These are phyloP conservation scores for Halocynthia aurantium DNA, from an alignment of 23 tunicate species.

Conservation along the genomic window DNA sequence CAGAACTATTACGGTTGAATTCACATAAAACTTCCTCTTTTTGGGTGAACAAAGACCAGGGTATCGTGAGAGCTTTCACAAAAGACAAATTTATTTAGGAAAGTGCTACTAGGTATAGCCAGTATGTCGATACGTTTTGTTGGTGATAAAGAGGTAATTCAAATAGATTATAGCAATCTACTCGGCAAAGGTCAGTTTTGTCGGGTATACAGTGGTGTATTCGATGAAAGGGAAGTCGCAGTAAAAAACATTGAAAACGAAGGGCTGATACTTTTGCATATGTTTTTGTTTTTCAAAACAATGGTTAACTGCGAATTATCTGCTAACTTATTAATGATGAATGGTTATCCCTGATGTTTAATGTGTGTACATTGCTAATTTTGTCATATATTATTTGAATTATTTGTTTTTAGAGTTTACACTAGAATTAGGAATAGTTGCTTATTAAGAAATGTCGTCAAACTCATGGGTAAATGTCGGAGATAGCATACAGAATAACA, in stretches of 20 bases:
- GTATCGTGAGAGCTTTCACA: no score
- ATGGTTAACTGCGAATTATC: neutral
- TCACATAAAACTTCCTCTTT: no score
- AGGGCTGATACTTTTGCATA: neutral
- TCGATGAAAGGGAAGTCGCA: neutral
- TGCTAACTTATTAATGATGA: neutral
- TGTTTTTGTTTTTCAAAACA: neutral
- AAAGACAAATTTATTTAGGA: no score
- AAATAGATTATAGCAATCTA: neutral
- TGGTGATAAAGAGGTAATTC: neutral
- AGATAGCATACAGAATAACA: no score
- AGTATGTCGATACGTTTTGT: no score
- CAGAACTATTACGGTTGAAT: no score
- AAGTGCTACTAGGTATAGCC: no score
- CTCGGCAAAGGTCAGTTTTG: neutral
- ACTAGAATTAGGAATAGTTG: neutral
- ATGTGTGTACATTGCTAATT: slow-evolving; percentile 1
- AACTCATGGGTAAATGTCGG: no score
- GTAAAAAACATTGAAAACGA: neutral
- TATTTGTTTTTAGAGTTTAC: no score
- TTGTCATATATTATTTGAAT: no score
- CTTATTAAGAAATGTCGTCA: neutral
- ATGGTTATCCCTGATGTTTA: no score
- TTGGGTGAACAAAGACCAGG: no score
- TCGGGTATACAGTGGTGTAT: neutral